Conservation (phyloP, 1,140 invertebrate genomes). For the Drosophila equinoxialis region DNA sequence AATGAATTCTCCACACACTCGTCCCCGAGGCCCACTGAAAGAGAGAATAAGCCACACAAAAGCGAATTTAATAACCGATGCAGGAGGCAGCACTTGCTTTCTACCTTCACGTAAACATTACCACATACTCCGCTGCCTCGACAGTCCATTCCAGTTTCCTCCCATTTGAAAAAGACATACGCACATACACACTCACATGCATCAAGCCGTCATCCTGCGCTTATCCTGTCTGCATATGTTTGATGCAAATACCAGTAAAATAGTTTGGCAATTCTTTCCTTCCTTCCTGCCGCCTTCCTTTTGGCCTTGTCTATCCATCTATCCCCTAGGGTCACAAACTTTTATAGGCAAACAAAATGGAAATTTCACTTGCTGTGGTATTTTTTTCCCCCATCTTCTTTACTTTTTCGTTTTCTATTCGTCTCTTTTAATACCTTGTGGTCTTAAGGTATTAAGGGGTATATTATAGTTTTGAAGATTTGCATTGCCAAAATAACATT, state of each 20-base stretch:
- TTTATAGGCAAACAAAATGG: conserved; percentile 48
- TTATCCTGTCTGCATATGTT: conserved; percentile 63
- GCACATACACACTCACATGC: conserved; percentile 1
- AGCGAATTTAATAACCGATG: conserved; percentile 56
- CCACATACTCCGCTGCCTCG: too few relatives aligned
- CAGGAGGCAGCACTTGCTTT: conserved; percentile 12
- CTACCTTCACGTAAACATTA: conserved; percentile 1
- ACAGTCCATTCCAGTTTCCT: too few relatives aligned
- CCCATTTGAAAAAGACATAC: neutral
- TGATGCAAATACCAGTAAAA: conserved; percentile 60
- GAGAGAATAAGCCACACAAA: conserved; percentile 14
- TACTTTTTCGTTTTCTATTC: neutral
- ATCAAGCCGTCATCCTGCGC: conserved; percentile 41
- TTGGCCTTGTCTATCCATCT: conserved; percentile 14
- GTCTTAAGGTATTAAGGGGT: neutral
- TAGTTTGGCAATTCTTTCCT: conserved; percentile 41
- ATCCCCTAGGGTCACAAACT: conserved; percentile 40
- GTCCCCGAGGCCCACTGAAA: neutral
- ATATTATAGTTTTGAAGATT: neutral
- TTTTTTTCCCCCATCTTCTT: neutral
- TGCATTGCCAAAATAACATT: neutral
- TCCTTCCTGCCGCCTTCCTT: conserved; percentile 25
- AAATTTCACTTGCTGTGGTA: conserved; percentile 1
- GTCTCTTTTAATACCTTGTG: neutral
- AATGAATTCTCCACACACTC: conserved; percentile 14